A percentile compares a stretch with the other conserved stretches of the same genome.
These are phyloP conservation scores for Ochropleura leucogaster DNA, from an alignment of 2,888 invertebrate genomes.

Conservation along the genomic window DNA sequence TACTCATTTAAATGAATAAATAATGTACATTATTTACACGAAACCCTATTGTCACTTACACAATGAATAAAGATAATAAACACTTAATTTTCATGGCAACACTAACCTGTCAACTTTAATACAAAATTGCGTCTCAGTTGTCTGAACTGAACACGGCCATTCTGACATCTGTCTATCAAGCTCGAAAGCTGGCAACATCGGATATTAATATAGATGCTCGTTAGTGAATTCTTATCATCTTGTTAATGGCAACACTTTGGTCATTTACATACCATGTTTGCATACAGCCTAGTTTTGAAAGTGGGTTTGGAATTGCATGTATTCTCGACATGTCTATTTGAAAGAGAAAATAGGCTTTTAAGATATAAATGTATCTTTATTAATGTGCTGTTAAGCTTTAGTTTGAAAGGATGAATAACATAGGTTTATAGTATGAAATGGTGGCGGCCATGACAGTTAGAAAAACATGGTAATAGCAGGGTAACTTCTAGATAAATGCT, in stretches of 20 bases:
- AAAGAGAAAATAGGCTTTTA: slow-evolving; percentile 61
- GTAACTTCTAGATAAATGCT: not conserved
- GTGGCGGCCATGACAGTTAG: slow-evolving; percentile 1
- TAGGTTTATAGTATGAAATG: slow-evolving; percentile 29
- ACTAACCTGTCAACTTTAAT: slow-evolving; percentile 12
- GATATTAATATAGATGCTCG: slow-evolving; percentile 75
- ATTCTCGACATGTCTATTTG: slow-evolving; percentile 57
- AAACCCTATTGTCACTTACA: slow-evolving; percentile 1
- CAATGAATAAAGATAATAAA: not conserved
- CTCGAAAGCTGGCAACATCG: slow-evolving; percentile 68
- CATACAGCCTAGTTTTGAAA: slow-evolving; percentile 63
- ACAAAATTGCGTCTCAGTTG: slow-evolving; percentile 44
- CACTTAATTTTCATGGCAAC: slow-evolving; percentile 27
- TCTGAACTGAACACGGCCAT: slow-evolving; percentile 43
- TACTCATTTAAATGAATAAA: not conserved
- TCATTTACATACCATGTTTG: slow-evolving; percentile 67
- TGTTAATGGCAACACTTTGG: slow-evolving; percentile 75
- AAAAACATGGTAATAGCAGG: not conserved
- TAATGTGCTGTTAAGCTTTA: slow-evolving; percentile 39
- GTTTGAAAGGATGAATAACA: not conserved
- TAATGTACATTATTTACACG: not conserved
- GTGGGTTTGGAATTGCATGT: slow-evolving; percentile 57
- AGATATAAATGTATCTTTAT: slow-evolving; percentile 58
- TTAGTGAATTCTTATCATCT: slow-evolving; percentile 77
- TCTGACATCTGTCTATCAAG: slow-evolving; percentile 74